Base-by-base conservation (phyloP, 2,888 invertebrate genomes). In the Eristalis tenax region DNA sequence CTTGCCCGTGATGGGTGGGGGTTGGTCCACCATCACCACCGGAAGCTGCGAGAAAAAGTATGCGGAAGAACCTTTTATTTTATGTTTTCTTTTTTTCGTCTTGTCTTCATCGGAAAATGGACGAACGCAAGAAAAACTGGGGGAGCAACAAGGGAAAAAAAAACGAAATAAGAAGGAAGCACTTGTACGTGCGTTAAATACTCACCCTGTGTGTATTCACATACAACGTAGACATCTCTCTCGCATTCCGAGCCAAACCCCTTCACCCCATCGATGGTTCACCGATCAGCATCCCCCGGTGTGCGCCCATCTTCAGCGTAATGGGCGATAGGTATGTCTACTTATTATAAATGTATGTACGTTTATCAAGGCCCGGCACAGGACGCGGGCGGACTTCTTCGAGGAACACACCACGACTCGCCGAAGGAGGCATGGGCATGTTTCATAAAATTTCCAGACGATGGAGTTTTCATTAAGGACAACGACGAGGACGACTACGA, bases 381-480 rank as follows among this genome's bases (percentile, higher is more conserved):
- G 83, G 80, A 80, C 79, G 68, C 87, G 76, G 75, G 76, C 76
- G 68, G 70, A 74, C 63, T 59, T 65, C 73, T 61, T 59, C 63
- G 22, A 71, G 50, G 68, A 65, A 59, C 76, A 73, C 59, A 71
- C 32, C 32, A 76, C 73, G 65, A 70, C 66, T 73, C 65, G 84
- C 69, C 61, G 81, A 76, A 83, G 73, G 87, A 83, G 87, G 87
- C 79, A 80, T 80, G 87, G 87, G 87, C 79, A 80, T 80, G 87
- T 87, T 87, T 87, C 83, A 87, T 87, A 87, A 87, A 87, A 87
- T 87, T 87, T 87, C 87, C 87, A 87, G 87, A 87, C 87, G 87
- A 87, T 87, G 83, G 87, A 87, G 87, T 87, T 87, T 87, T 87
- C 87, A 87, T 87, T 87, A 87, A 87, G 83, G 73, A 83, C 83